phyloP scores from a whole-genome alignment of 2,888 invertebrate species.

The Malthinus flaveolus region DNA sequence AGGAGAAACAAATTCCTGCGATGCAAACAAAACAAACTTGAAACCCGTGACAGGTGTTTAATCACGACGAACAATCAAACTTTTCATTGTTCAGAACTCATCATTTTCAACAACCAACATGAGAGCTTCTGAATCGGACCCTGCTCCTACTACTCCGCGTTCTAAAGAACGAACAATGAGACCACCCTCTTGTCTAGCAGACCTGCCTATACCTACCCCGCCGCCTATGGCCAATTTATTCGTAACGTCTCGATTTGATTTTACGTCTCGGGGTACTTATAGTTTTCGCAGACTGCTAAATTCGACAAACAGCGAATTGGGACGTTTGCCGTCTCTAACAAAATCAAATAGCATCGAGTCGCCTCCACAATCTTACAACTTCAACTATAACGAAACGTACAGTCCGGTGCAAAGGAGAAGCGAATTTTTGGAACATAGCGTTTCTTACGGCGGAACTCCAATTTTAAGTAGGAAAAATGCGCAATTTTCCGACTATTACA shows the following conservation, averaged over 20 bases:
- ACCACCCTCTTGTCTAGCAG: constrained; percentile 44
- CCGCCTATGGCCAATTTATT: constrained; percentile 54
- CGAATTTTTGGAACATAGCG: constrained; percentile 2
- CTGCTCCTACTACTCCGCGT: constrained; percentile 26
- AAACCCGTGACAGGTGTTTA: constrained; percentile 31
- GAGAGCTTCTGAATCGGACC: constrained; percentile 37
- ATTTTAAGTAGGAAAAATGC: constrained; percentile 30
- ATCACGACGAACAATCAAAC: constrained; percentile 31
- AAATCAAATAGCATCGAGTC: constrained; percentile 13
- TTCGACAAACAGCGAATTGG: constrained; percentile 39
- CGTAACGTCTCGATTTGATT: constrained; percentile 49
- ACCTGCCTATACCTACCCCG: constrained; percentile 51
- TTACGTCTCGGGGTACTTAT: constrained; percentile 45
- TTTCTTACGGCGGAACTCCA: constrained; percentile 32
- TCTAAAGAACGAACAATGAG: constrained; percentile 33
- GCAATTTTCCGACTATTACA: constrained; percentile 29
- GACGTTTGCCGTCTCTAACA: constrained; percentile 3
- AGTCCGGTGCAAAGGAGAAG: not conserved
- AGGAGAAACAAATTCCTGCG: constrained; percentile 4
- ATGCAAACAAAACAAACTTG: constrained; percentile 21
- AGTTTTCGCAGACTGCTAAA: constrained; percentile 47
- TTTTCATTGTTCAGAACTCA: constrained; percentile 21
- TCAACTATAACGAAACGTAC: not conserved
- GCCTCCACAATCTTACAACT: not conserved
- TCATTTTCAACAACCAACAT: constrained; percentile 24